phyloP scores from a whole-genome alignment of 2,797 vertebrate species.

The Anableps anableps region DNA sequence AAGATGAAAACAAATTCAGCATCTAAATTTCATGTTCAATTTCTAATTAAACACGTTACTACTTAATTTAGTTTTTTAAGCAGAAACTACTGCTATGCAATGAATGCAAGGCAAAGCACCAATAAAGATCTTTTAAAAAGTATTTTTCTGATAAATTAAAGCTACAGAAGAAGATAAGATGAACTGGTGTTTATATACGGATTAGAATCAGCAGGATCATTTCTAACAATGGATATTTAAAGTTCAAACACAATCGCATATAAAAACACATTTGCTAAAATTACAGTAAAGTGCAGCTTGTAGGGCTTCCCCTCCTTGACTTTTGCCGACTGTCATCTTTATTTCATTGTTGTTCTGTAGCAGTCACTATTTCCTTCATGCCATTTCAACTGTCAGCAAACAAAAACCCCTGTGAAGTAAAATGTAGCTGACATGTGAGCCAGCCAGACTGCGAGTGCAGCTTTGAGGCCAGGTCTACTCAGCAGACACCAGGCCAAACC shows the following conservation, averaged over 20 bases:
- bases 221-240: not conserved
- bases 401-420: slow-evolving; percentile 38
- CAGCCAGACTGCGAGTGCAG: slow-evolving; percentile 46
- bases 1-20: not conserved
- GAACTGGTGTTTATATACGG: not conserved
- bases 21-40: not conserved
- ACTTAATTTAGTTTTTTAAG: not conserved
- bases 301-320: slow-evolving; percentile 25
- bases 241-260: too few relatives aligned
- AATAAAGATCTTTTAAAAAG: not conserved
- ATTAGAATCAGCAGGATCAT: not conserved
- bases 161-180: not conserved
- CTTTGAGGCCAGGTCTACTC: slow-evolving; percentile 23
- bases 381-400: slow-evolving; percentile 66
- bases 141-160: not conserved
- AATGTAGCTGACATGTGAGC: slow-evolving; percentile 40
- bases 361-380: slow-evolving; percentile 37
- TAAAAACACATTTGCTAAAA: not conserved
- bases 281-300: slow-evolving; percentile 2
- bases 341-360: slow-evolving; percentile 35
- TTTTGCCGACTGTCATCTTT: slow-evolving; percentile 38
- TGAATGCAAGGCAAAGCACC: not conserved
- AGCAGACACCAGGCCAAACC: slow-evolving; percentile 47
- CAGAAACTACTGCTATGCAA: not conserved
- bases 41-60: not conserved